phyloP scores from a whole-genome alignment of 2,888 invertebrate species.

The Brachyptera risi region DNA sequence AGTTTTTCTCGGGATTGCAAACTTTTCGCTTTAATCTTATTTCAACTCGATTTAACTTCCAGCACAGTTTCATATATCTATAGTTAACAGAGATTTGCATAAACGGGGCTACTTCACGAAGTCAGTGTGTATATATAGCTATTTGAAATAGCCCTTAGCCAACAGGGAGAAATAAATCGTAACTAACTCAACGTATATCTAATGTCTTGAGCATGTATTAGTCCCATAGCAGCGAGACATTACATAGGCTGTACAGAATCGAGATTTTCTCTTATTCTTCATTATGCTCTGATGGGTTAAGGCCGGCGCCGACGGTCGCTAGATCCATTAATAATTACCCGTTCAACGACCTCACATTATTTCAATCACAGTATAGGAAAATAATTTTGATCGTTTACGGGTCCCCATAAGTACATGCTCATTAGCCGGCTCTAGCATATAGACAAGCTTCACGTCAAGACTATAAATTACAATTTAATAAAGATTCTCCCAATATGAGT shows the following conservation, averaged over 20 bases:
- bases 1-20: conserved; percentile 7
- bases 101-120: neutral
- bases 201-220: too few species aligned
- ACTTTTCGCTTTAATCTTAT: conserved; percentile 20
- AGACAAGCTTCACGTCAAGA: conserved; percentile 12
- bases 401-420: conserved; percentile 18
- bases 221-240: too few species aligned
- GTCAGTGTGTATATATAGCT: neutral
- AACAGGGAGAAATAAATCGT: conserved; percentile 6
- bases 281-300: neutral
- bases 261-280: neutral
- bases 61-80: neutral
- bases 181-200: too few species aligned
- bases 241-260: too few species aligned
- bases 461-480: conserved; percentile 27
- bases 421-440: conserved; percentile 22
- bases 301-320: neutral
- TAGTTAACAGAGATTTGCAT: conserved; percentile 18
- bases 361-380: conserved; percentile 24
- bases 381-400: conserved; percentile 2
- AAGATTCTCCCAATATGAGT: conserved; percentile 5
- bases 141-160: conserved; percentile 7
- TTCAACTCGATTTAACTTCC: conserved; percentile 18
- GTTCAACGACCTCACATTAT: conserved; percentile 20
- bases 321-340: neutral